phyloP scores from a whole-genome alignment of 2,888 invertebrate species.

The Cataglyphis altisquamis region DNA sequence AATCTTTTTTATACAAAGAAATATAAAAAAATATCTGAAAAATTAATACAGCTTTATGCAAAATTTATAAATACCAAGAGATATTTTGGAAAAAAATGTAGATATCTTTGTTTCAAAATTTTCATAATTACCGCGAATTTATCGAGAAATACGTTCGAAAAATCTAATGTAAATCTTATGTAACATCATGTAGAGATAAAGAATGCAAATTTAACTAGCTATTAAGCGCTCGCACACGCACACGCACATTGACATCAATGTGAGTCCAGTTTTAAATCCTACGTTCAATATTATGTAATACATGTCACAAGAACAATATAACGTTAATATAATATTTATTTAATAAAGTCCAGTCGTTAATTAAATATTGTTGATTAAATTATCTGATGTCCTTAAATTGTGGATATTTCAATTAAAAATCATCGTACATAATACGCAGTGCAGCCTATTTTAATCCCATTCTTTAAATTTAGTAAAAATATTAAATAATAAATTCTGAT shows the following conservation, averaged over 20 bases:
- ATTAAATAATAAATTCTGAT: background rate
- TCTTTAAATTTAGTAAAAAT: background rate
- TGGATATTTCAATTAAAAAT: background rate
- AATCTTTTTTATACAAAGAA: background rate
- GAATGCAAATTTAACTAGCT: conserved; percentile 28
- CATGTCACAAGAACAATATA: conserved; percentile 28
- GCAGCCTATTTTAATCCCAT: background rate
- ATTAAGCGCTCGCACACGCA: conserved; percentile 1
- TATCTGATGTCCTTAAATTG: background rate
- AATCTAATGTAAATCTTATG: conserved; percentile 18
- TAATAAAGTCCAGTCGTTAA: background rate
- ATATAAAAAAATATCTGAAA: background rate
- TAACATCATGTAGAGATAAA: conserved; percentile 9
- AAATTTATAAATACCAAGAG: background rate
- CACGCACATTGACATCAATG: background rate
- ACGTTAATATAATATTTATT: conserved; percentile 4
- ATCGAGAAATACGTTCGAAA: background rate
- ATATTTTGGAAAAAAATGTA: background rate
- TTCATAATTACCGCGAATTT: background rate
- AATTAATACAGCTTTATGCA: background rate
- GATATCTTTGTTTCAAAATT: background rate
- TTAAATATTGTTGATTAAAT: background rate
- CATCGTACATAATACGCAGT: background rate
- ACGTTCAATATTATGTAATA: conserved; percentile 26
- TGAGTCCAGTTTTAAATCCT: background rate